Conservation (phyloP, 2,888 invertebrate genomes). For the Synanthedon vespiformis region DNA sequence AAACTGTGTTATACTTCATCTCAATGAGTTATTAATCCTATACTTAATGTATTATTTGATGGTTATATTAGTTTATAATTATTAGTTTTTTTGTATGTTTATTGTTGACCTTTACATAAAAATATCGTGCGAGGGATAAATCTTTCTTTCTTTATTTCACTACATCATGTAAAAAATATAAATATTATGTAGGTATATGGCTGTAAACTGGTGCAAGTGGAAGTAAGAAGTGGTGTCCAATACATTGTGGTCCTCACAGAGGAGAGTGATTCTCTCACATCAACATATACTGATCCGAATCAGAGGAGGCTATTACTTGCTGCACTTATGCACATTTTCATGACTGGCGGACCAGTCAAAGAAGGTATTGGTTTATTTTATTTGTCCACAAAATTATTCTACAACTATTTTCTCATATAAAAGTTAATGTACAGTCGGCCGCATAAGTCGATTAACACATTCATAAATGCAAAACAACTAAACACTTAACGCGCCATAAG, state of each 20-base stretch:
- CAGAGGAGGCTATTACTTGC: slow-evolving; percentile 49
- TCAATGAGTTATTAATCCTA: too few relatives aligned
- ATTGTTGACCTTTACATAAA: not conserved
- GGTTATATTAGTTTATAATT: too few relatives aligned
- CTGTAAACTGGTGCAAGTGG: slow-evolving; percentile 51
- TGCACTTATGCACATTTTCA: slow-evolving; percentile 63
- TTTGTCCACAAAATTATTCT: too few relatives aligned
- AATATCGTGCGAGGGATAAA: not conserved
- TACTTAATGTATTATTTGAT: too few relatives aligned
- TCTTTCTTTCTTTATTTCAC: not conserved
- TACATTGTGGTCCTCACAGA: slow-evolving; percentile 38
- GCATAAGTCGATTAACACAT: too few relatives aligned
- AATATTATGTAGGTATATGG: slow-evolving; percentile 53
- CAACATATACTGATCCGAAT: slow-evolving; percentile 20
- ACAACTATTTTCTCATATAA: too few relatives aligned
- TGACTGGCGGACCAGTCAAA: slow-evolving; percentile 56
- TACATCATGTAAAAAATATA: not conserved
- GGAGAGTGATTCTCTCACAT: slow-evolving; percentile 27
- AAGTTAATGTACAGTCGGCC: too few relatives aligned
- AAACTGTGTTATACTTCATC: too few relatives aligned
- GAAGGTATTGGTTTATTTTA: slow-evolving; percentile 40
- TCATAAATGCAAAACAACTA: too few relatives aligned
- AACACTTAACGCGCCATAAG: too few relatives aligned
- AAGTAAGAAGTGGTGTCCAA: slow-evolving; percentile 29
- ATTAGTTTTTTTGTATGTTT: too few relatives aligned